A percentile compares a stretch with the other conserved stretches of the same genome.
Evolutionary conservation across 2,113 vertebrate species (phyloP).

Genomic region (Tiliqua scincoides): DNA sequence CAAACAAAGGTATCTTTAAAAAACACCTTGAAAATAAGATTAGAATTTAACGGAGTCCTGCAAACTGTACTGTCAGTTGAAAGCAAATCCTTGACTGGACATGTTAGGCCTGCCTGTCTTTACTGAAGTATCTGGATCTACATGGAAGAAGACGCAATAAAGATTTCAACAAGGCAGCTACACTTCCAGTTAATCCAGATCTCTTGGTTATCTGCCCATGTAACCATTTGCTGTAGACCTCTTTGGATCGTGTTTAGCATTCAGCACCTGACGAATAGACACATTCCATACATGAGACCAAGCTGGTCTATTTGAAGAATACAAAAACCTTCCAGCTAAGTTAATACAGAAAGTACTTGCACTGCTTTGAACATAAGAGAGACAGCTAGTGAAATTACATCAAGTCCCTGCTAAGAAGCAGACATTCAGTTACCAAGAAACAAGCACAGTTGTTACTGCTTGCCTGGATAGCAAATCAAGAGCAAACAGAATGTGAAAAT

Average conservation of each 20-base stretch:
- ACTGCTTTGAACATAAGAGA: not conserved
- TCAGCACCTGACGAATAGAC: not conserved
- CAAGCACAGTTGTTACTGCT: not conserved
- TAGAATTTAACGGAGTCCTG: conserved; percentile 64
- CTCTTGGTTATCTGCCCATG: conserved; percentile 1
- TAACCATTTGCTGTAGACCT: not conserved
- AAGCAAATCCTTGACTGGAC: conserved; percentile 71
- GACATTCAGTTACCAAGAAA: not conserved
- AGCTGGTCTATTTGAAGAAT: not conserved
- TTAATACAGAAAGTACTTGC: not conserved
- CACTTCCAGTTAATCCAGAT: conserved; percentile 47
- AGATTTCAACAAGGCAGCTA: conserved; percentile 14
- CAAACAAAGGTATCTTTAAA: conserved; percentile 73
- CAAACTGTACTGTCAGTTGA: conserved; percentile 60
- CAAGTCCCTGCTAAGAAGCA: not conserved
- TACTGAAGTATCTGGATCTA: conserved; percentile 62
- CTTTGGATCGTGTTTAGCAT: not conserved
- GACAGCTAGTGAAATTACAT: not conserved
- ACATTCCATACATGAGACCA: not conserved
- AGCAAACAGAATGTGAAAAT: not conserved
- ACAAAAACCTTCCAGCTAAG: not conserved
- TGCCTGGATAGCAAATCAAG: not conserved
- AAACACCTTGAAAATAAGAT: conserved; percentile 63
- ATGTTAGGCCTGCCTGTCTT: conserved; percentile 69
- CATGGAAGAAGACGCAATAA: conserved; percentile 37